Evolutionary conservation across 2,113 vertebrate genomes (phyloP).

Genomic region (Catharus bicknelli): DNA sequence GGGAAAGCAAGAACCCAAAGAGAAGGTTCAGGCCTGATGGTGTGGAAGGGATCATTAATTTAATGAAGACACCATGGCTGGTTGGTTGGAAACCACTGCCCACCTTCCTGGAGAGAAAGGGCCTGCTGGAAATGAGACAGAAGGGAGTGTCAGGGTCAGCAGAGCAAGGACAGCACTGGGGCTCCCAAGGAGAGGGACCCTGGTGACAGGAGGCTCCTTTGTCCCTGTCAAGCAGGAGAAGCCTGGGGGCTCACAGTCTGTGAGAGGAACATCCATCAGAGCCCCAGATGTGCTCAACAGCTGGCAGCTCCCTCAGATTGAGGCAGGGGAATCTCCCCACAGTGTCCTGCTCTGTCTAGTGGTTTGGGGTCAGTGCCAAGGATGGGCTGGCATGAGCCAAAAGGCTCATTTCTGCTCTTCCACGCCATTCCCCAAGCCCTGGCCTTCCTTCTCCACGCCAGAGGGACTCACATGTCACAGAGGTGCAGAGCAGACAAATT

Average conservation of each 20-base stretch:
- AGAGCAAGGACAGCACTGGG: neutral
- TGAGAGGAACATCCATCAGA: neutral
- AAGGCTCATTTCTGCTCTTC: neutral
- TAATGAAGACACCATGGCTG: neutral
- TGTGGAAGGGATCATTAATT: neutral
- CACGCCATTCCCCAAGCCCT: neutral
- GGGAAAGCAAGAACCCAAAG: neutral
- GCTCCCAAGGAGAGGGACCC: neutral
- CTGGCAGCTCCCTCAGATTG: neutral
- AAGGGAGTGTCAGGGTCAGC: neutral
- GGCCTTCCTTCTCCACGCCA: neutral
- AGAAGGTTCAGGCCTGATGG: neutral
- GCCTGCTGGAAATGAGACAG: neutral
- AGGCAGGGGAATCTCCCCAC: accelerated
- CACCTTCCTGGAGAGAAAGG: neutral
- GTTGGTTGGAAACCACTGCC: neutral
- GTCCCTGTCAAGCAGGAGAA: neutral
- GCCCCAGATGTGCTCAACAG: neutral
- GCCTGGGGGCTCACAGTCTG: accelerated
- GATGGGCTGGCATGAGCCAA: neutral
- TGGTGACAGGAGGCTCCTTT: neutral
- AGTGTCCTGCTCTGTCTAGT: neutral
- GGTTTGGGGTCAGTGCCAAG: neutral
- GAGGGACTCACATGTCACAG: neutral
- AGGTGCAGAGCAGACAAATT: neutral